Base-by-base conservation (phyloP, 2,888 invertebrate genomes). In the Mesochorus sp. region DNA sequence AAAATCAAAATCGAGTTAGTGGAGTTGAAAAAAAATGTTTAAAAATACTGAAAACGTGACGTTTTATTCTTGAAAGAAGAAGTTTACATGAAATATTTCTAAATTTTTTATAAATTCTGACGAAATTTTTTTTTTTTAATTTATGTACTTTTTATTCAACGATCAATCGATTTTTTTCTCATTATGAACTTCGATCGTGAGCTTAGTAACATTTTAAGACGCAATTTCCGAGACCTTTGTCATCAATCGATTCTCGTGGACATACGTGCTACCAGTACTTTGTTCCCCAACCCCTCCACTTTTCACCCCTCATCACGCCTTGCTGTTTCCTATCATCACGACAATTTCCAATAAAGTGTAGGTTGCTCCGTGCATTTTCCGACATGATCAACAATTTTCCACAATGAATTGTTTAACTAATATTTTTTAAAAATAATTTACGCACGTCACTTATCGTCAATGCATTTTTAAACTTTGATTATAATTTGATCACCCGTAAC, bases 331-430 rank as follows among this genome's bases (percentile, higher is more conserved):
- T 76, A 82, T 83, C 80, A 39, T 34, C 80, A 78, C 80, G 79
- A 84, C 82, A 85, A 87, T 88, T 88, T 85, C 86, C 88, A 81
- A 88, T 87, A 86, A 84, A 85, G 78, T 86, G 82, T 84, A 85
- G 77, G 76, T 71, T 66, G 83, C 81, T 79, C 42, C 6, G 12
- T 57, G 28, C 55, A 64, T 70, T 76, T 76, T 70, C 21, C n/a
- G 59, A 14, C 44, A 12, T 12, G 8, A 37, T 37, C 8, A 2
- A 26, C n/a, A n/a, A n/a, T n/a, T n/a, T n/a, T n/a, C n/a, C n/a
- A n/a, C n/a, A n/a, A n/a, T n/a, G n/a, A n/a, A n/a, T n/a, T n/a
- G n/a, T n/a, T n/a, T n/a, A 51, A 66, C 39, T 73, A 80, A 76
- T 21, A 42, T 42, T 73, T 55, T 44, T 47, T 34, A 2, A 10